Conservation (phyloP, 1,140 invertebrate species). For the Phenacoccus solenopsis region DNA sequence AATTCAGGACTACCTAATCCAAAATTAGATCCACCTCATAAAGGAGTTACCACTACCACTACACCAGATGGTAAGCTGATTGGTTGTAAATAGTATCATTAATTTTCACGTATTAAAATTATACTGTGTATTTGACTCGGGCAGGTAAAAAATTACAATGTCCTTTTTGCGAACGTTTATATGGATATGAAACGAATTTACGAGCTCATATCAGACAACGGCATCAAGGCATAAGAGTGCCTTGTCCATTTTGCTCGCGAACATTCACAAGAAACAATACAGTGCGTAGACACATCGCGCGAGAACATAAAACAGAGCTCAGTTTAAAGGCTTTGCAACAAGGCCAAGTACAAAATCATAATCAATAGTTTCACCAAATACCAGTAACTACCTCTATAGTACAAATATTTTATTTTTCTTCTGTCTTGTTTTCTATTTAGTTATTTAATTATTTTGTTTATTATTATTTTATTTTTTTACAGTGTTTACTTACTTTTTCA, state of each 20-base stretch:
- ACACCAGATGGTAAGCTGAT: slow-evolving; percentile 43
- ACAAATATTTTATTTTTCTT: slow-evolving; percentile 9
- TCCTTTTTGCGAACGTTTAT: slow-evolving; percentile 80
- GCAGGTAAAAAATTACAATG: slow-evolving; percentile 80
- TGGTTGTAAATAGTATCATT: too few species aligned
- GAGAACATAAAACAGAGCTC: slow-evolving; percentile 67
- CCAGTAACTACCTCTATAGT: slow-evolving; percentile 16
- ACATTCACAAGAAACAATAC: slow-evolving; percentile 89
- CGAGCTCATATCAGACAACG: slow-evolving; percentile 77
- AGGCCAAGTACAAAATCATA: slow-evolving; percentile 29
- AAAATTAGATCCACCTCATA: slow-evolving; percentile 32
- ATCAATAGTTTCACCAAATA: slow-evolving; percentile 25
- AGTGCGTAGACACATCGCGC: slow-evolving; percentile 69
- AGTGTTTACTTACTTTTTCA: slow-evolving; percentile 4
- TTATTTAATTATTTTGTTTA: slow-evolving; percentile 8
- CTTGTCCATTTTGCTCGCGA: slow-evolving; percentile 71
- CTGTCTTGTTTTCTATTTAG: slow-evolving; percentile 8
- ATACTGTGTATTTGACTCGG: too few species aligned
- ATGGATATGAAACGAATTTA: slow-evolving; percentile 83
- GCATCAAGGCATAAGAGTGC: slow-evolving; percentile 77
- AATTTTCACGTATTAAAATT: too few species aligned
- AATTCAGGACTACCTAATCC: slow-evolving; percentile 28
- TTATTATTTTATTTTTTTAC: neutral
- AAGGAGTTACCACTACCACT: slow-evolving; percentile 39
- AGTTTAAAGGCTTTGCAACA: slow-evolving; percentile 52